Base-by-base conservation (phyloP, 2,113 vertebrate genomes). In the Hydropotes inermis region DNA sequence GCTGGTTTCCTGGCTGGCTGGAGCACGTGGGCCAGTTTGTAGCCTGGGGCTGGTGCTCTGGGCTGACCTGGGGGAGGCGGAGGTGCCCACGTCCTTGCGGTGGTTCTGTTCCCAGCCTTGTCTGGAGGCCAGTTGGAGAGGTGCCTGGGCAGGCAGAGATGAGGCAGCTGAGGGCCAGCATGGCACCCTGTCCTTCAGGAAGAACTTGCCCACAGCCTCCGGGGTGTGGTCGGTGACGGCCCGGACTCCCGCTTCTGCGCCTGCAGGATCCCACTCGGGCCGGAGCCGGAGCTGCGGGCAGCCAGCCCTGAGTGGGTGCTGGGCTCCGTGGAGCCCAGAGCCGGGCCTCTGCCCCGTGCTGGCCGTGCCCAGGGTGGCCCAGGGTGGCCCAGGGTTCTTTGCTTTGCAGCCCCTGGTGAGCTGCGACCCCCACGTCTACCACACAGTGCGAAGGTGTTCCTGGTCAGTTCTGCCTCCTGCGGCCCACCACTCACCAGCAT, bases 181-280 rank as follows among this genome's bases (percentile, higher is more conserved):
- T 1, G 7, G 1, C 19, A 19, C 6, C 6, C 3, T 45, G 30
- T 17, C 39, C 15, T 4, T 3, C 0, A 6, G 23, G 43, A 76
- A 21, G 25, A 7, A 14, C 64, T 43, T 17, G 9, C 4, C 14
- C 2, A 2, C 6, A 10, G 36, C 57, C 83, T 78, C 23, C 0
- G 8, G 55, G 28, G 23, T 33, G 27, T 30, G 43, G n/a, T 19
- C 0, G 0, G 25, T 25, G 39, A 58, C 2, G 14, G 2, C 15
- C 4, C 9, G 6, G 2, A 7, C 15, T 13, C 30, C 12, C 0
- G 3, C 10, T 4, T 14, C 36, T 28, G 61, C 15, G 0, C 45
- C 5, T 14, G 13, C 7, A 5, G 64, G 54, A 10, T 4, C 15
- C 6, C 1, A 10, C 61, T 74, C 0, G 0, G 39, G 10, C 58